Conservation (phyloP, 2,888 invertebrate species). For the Torymus tubicola region DNA sequence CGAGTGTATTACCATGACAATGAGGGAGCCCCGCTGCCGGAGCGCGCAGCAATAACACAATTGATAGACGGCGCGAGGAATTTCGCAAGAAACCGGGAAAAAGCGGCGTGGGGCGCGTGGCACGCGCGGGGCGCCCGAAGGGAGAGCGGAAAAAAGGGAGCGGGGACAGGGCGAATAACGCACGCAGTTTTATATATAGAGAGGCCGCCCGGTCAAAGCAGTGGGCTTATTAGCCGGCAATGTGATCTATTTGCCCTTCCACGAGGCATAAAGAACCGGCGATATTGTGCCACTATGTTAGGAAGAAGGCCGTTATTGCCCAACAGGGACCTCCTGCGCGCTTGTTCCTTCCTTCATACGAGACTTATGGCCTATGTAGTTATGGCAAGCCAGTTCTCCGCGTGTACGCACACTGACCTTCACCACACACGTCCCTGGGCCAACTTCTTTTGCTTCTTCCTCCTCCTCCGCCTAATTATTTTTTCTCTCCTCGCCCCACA, state of each 20-base stretch:
- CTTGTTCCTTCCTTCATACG: slow-evolving; percentile 49
- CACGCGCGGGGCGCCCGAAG: slow-evolving; percentile 30
- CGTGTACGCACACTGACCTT: slow-evolving; percentile 21
- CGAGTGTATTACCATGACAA: slow-evolving; percentile 73
- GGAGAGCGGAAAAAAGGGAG: slow-evolving; percentile 52
- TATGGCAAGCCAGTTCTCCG: slow-evolving; percentile 58
- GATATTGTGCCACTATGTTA: slow-evolving; percentile 74
- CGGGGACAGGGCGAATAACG: slow-evolving; percentile 15
- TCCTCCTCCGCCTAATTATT: slow-evolving; percentile 37
- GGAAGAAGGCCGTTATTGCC: slow-evolving; percentile 74
- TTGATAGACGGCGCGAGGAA: slow-evolving; percentile 71
- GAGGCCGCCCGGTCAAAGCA: slow-evolving; percentile 65
- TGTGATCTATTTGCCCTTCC: slow-evolving; percentile 76
- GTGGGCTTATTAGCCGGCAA: slow-evolving; percentile 75
- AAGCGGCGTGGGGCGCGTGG: slow-evolving; percentile 60
- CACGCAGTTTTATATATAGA: slow-evolving; percentile 8
- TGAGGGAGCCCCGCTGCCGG: slow-evolving; percentile 61
- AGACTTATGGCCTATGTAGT: slow-evolving; percentile 65
- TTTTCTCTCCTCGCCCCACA: slow-evolving; percentile 34
- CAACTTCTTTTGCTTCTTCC: slow-evolving; percentile 35
- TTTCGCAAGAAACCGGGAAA: slow-evolving; percentile 72
- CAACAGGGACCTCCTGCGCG: slow-evolving; percentile 70
- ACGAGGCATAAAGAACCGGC: slow-evolving; percentile 71
- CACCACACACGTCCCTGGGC: not conserved
- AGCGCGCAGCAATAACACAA: slow-evolving; percentile 68